Base-by-base conservation (phyloP, 2,888 invertebrate species). In the Xestia c-nigrum region DNA sequence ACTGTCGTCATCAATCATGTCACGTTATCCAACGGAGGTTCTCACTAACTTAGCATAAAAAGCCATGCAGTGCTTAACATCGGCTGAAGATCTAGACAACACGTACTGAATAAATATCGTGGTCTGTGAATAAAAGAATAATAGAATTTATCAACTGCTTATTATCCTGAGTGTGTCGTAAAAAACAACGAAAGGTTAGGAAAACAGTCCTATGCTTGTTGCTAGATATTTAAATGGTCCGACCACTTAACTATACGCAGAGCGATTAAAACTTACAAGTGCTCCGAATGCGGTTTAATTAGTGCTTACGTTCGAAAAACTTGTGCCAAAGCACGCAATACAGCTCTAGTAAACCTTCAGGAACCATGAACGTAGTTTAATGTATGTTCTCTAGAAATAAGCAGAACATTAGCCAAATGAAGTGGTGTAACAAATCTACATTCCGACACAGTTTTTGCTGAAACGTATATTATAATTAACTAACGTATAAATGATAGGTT, bases 41-140 rank as follows among this genome's bases (percentile, higher is more conserved):
- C 78, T 79, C 78, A 77, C 71, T 65, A 81, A 68, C 79, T 87
- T 87, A 85, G 76, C 85, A 88, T 90, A 85, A 87, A 84, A 85
- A 84, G 78, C 70, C 81, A 81, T 81, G 80, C 74, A 74, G 74
- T 78, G 85, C 85, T 86, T 84, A 87, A 89, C 84, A 78, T 77
- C 65, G 40, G 71, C 66, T 64, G 67, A 76, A 79, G 40, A 86
- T 83, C 86, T 85, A 71, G 67, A 61, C 67, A 73, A 57, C 73
- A 73, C 80, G 63, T 76, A 83, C 78, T 77, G 84, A 85, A 87
- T 85, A 76, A 80, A 84, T 86, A 75, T 72, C 0, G 43, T 57
- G n/a, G 78, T 61, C 70, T 78, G 64, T 61, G 74, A 85, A 85
- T 74, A 72, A 72, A 72, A 72, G 50, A 63, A 80, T 73, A 59